phyloP scores from a whole-genome alignment of 1,140 invertebrate genomes.

The Drosophila baimaii region DNA sequence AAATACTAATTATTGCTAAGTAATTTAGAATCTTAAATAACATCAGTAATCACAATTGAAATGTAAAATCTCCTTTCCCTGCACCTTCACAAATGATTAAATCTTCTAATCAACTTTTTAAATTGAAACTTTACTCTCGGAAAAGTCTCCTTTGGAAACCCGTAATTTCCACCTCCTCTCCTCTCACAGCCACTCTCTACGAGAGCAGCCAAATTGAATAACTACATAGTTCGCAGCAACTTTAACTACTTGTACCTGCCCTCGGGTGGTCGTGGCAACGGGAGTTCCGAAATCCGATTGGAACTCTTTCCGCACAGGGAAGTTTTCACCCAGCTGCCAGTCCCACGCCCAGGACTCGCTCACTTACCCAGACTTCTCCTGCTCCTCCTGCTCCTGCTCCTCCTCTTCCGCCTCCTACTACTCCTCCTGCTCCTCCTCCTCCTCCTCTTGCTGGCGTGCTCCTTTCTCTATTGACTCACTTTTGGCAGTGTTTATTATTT shows the following conservation, averaged over 20 bases:
- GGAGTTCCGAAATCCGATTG: constrained; percentile 23
- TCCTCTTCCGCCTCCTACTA: no score
- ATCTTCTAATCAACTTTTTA: constrained; percentile 16
- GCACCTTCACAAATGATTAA: constrained; percentile 11
- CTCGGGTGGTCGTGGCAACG: constrained; percentile 4
- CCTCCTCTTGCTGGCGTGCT: constrained; percentile 1
- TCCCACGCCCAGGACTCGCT: constrained; percentile 1
- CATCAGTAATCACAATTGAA: background rate
- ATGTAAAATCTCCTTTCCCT: background rate
- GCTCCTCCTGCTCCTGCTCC: no score
- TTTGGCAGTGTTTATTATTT: constrained; percentile 66
- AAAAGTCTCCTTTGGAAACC: background rate
- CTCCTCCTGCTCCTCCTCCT: no score
- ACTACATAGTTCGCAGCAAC: constrained; percentile 20
- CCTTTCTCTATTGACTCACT: constrained; percentile 42
- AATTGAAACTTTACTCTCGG: constrained; percentile 9
- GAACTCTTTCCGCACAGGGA: constrained; percentile 14
- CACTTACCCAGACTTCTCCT: constrained; percentile 1
- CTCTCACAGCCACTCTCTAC: background rate
- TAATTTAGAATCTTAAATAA: no score
- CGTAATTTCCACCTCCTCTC: background rate
- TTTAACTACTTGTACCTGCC: constrained; percentile 31
- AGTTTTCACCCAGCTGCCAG: constrained; percentile 2
- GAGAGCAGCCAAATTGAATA: constrained; percentile 20
- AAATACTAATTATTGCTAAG: background rate